phyloP scores from a whole-genome alignment of 2,113 vertebrate species.

The Mungos mungo region DNA sequence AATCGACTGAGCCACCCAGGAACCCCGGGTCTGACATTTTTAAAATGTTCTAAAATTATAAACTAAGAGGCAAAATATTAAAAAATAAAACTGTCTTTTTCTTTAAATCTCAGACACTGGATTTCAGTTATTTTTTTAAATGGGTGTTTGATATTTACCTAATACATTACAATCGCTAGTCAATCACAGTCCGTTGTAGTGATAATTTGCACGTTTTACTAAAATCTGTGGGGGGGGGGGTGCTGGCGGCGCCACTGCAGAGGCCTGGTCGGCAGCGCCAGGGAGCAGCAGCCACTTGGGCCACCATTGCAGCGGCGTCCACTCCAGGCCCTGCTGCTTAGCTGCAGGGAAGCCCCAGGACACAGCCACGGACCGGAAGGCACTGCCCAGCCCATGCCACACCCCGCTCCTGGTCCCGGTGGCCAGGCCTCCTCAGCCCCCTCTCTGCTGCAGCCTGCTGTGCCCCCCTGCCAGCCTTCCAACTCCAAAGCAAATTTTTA shows the following conservation, averaged over 20 bases:
- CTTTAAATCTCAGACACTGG: neutral
- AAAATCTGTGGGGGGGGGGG: too few relatives aligned
- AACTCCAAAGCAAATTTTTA: neutral
- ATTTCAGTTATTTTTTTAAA: neutral
- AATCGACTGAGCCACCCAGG: too few relatives aligned
- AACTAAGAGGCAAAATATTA: neutral
- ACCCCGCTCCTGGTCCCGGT: accelerated
- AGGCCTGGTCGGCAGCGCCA: neutral
- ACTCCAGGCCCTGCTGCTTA: neutral
- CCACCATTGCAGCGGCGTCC: accelerated
- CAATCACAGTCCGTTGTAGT: neutral
- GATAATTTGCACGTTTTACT: neutral
- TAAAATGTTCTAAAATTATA: neutral
- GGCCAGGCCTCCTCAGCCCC: neutral
- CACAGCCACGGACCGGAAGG: accelerated
- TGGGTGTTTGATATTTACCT: neutral
- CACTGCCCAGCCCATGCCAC: neutral
- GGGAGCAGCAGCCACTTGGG: neutral
- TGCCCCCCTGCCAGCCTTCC: neutral
- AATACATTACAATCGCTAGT: neutral
- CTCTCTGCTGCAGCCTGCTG: neutral
- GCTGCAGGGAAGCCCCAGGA: neutral
- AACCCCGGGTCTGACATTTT: neutral
- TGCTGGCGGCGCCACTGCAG: neutral
- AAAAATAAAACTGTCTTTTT: neutral